phyloP scores from a whole-genome alignment of 2,888 invertebrate species.

The Luffia ferchaultella region DNA sequence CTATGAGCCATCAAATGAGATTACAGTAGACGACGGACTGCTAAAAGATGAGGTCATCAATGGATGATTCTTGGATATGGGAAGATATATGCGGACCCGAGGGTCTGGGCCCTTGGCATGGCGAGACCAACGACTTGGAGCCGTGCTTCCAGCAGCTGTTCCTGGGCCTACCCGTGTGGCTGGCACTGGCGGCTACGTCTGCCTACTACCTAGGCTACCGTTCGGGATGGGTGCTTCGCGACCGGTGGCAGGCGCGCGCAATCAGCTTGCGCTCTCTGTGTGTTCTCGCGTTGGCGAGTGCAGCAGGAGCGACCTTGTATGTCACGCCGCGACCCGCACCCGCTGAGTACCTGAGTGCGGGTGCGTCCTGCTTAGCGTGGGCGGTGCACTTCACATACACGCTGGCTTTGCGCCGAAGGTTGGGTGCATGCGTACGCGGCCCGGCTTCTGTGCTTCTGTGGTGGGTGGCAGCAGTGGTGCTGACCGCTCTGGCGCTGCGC shows the following conservation, averaged over 20 bases:
- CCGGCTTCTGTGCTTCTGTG: conserved; percentile 72
- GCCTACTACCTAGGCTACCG: conserved; percentile 82
- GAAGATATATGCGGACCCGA: conserved; percentile 78
- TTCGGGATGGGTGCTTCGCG: conserved; percentile 68
- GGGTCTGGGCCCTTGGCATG: conserved; percentile 75
- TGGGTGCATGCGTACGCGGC: conserved; percentile 76
- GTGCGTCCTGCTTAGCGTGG: conserved; percentile 81
- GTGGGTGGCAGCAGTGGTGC: conserved; percentile 73
- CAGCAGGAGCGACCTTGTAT: conserved; percentile 76
- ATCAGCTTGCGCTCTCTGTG: conserved; percentile 72
- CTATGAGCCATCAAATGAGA: no score
- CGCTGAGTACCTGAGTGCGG: conserved; percentile 75
- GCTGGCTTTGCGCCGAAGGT: conserved; percentile 70
- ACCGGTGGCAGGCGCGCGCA: conserved; percentile 67
- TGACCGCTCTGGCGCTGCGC: conserved; percentile 74
- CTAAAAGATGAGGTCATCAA: no score
- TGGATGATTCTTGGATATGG: conserved; percentile 78
- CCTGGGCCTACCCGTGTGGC: conserved; percentile 78
- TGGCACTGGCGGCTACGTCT: conserved; percentile 78
- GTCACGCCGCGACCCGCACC: conserved; percentile 66
- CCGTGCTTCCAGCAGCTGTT: conserved; percentile 87
- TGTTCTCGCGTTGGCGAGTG: conserved; percentile 68
- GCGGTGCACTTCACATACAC: conserved; percentile 80
- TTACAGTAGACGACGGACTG: no score
- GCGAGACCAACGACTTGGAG: conserved; percentile 76